Evolutionary conservation across 64 coral and sea anemone species (phyloP), one percentile per base, ranked within the genome.

Genomic region (Exaiptasia diaphana): DNA sequence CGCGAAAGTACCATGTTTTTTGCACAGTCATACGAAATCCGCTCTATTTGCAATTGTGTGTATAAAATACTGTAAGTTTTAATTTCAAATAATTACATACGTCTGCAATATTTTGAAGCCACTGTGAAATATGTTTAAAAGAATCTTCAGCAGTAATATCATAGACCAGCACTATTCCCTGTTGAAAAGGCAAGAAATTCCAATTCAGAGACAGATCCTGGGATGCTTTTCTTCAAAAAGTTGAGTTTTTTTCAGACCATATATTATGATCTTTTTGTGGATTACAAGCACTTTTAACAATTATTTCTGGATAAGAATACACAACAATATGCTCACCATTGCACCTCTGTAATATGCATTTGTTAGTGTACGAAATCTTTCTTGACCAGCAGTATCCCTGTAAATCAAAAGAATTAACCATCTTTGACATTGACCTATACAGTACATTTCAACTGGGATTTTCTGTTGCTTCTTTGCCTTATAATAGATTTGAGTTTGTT

Each of bases 291-390:
- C n/a, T n/a, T n/a, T n/a, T n/a, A n/a, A n/a, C n/a, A n/a, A n/a
- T n/a, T n/a, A n/a, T n/a, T n/a, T n/a, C n/a, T n/a, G n/a, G n/a
- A n/a, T n/a, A n/a, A n/a, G n/a, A n/a, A n/a, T n/a, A n/a, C n/a
- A n/a, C n/a, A n/a, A n/a, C n/a, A n/a, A n/a, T 62, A 62, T 29
- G 45, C 69, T 73, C n/a, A 73, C 69, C 93, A 97, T 97, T 60
- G 93, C 93, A 31, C 93, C 93, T 79, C 93, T 87, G 65, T 91
- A 97, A 78, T 97, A 97, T 67, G 93, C 93, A 85, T 88, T 97
- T 24, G 93, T 97, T 17, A 97, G 84, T 5, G 93, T 97, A 76
- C 93, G 81, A 70, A 97, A 97, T 33, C 93, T 52, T 32, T 93
- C 91, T n/a, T 93, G 83, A 2, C 89, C 89, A 21, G 89, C 89